phyloP scores from a whole-genome alignment of 2,888 invertebrate species.

The Nesidiocoris tenuis region DNA sequence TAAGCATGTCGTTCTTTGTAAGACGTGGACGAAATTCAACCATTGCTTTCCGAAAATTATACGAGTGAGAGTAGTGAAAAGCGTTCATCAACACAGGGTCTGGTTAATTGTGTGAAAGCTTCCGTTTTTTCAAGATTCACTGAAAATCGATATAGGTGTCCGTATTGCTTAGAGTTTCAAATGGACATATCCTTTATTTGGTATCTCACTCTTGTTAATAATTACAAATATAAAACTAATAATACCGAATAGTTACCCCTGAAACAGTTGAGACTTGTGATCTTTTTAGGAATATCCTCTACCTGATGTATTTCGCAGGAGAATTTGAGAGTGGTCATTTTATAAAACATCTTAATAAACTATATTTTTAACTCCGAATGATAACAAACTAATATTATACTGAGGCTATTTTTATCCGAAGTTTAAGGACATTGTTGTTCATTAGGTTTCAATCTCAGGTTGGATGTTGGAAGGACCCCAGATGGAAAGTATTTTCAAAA shows the following conservation, averaged over 20 bases:
- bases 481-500: too few relatives aligned
- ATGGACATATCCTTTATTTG: constrained; percentile 35
- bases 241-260: constrained; percentile 32
- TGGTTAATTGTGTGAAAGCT: not conserved
- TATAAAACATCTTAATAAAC: constrained; percentile 1
- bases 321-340: not conserved
- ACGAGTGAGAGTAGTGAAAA: not conserved
- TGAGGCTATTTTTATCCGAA: constrained; percentile 17
- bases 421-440: constrained; percentile 1
- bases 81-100: not conserved
- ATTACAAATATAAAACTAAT: constrained; percentile 16
- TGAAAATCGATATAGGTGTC: not conserved
- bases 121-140: not conserved
- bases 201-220: constrained; percentile 4
- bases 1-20: not conserved
- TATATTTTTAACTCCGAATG: constrained; percentile 28
- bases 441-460: too few relatives aligned
- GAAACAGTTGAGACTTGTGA: constrained; percentile 34
- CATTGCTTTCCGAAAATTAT: not conserved
- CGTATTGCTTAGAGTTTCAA: not conserved
- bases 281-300: constrained; percentile 15
- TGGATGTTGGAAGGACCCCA: too few relatives aligned
- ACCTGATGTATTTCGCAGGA: not conserved
- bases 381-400: constrained; percentile 19
- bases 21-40: not conserved